Evolutionary conservation across 2,888 invertebrate species (phyloP).

Genomic region (Dynastes maya): DNA sequence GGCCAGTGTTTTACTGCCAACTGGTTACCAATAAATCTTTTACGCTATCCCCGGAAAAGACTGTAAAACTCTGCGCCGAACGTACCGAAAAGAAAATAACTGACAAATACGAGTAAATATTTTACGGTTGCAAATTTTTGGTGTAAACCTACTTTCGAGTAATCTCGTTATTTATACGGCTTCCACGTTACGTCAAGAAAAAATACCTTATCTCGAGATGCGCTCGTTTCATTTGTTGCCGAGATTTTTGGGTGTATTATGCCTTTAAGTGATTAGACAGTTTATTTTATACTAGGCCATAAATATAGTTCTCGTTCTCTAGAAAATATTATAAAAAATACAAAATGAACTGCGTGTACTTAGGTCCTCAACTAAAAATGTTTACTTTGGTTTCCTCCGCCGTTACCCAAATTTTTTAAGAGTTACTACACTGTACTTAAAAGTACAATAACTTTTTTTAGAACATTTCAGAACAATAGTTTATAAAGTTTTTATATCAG

Average conservation of each 20-base stretch:
- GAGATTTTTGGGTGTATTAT: not conserved
- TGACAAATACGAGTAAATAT: slow-evolving; percentile 43
- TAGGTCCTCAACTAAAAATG: too few species aligned
- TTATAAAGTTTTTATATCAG: too few species aligned
- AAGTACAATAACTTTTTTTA: too few species aligned
- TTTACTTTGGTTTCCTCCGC: too few species aligned
- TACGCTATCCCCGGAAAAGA: slow-evolving; percentile 40
- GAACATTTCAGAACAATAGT: too few species aligned
- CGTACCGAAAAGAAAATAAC: slow-evolving; percentile 42
- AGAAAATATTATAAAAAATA: too few species aligned
- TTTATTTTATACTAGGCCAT: not conserved
- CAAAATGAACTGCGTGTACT: too few species aligned
- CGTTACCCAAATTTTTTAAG: too few species aligned
- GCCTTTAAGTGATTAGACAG: slow-evolving; percentile 29
- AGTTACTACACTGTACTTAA: too few species aligned
- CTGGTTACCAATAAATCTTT: slow-evolving; percentile 52
- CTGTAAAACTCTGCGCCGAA: slow-evolving; percentile 32
- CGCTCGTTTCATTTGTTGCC: slow-evolving; percentile 8
- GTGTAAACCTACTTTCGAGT: slow-evolving; percentile 38
- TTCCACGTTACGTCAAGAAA: not conserved
- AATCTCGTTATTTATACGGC: slow-evolving; percentile 40
- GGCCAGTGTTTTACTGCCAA: slow-evolving; percentile 49
- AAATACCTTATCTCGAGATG: slow-evolving; percentile 21
- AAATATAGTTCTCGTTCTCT: not conserved
- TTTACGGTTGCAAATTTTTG: slow-evolving; percentile 45